Evolutionary conservation across 1,140 invertebrate genomes (phyloP).

Genomic region (Temnothorax longispinosus): DNA sequence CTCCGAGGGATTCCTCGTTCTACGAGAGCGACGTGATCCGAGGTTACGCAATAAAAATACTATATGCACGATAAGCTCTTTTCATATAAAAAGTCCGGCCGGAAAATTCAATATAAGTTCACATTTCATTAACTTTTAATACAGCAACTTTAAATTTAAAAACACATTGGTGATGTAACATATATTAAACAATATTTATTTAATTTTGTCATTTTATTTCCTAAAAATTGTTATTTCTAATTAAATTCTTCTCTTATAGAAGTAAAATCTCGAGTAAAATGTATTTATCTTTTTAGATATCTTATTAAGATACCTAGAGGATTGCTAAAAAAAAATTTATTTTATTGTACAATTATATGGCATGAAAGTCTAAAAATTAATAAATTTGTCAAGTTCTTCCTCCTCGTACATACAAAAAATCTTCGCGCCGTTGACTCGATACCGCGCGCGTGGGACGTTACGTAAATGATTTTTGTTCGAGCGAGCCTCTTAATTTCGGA

Average conservation of each 20-base stretch:
- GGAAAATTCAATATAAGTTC: not conserved
- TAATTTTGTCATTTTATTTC: not conserved
- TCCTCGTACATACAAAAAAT: conserved; percentile 10
- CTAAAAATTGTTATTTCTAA: not conserved
- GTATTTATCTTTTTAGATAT: not conserved
- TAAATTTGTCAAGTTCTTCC: not conserved
- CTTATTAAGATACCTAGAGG: not conserved
- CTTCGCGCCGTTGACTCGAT: not conserved
- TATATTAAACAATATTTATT: not conserved
- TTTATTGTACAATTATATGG: not conserved
- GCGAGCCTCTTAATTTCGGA: conserved; percentile 65
- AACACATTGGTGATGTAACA: not conserved
- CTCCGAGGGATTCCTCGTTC: not conserved
- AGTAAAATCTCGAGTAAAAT: not conserved
- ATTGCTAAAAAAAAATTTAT: not conserved
- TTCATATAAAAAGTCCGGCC: not conserved
- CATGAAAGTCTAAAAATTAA: conserved; percentile 15
- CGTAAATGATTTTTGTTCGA: conserved; percentile 55
- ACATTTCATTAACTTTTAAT: not conserved
- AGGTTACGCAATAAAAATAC: conserved; percentile 38
- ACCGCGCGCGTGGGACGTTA: conserved; percentile 20
- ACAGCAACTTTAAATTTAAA: not conserved
- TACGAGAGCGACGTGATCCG: not conserved
- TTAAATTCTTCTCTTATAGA: not conserved
- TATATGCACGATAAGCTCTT: not conserved